phyloP scores from a whole-genome alignment of 2,113 vertebrate species.

The cat (Felis catus) region DNA sequence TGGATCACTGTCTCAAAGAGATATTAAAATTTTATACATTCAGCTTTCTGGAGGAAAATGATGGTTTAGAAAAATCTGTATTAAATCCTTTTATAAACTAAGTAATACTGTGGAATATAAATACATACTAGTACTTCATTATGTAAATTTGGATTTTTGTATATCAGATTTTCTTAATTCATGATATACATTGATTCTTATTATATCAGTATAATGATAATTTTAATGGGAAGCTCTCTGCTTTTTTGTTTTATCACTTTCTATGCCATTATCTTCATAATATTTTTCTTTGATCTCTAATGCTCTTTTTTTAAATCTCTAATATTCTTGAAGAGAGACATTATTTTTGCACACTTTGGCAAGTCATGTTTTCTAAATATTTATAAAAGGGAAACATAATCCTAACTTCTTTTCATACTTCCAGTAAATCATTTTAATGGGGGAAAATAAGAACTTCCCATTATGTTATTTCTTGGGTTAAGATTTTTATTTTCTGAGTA shows the following conservation, averaged over 20 bases:
- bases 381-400: conserved; percentile 38
- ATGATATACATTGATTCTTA: conserved; percentile 11
- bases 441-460: neutral
- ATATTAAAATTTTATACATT: conserved; percentile 78
- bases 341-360: conserved; percentile 23
- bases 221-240: conserved; percentile 22
- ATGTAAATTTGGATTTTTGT: conserved; percentile 48
- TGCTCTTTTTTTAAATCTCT: neutral
- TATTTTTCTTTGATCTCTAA: conserved; percentile 44
- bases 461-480: conserved; percentile 41
- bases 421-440: neutral
- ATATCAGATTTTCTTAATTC: conserved; percentile 38
- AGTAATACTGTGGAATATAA: conserved; percentile 35
- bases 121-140: conserved; percentile 22
- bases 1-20: conserved; percentile 95
- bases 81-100: conserved; percentile 55
- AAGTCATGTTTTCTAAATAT: conserved; percentile 38
- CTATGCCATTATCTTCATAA: neutral
- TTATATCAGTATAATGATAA: neutral
- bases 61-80: conserved; percentile 19
- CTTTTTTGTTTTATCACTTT: conserved; percentile 49
- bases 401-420: neutral
- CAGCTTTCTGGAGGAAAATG: conserved; percentile 36
- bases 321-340: conserved; percentile 29
- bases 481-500: conserved; percentile 64